phyloP scores from a whole-genome alignment of 2,888 invertebrate genomes.

The Lumbricus terrestris region DNA sequence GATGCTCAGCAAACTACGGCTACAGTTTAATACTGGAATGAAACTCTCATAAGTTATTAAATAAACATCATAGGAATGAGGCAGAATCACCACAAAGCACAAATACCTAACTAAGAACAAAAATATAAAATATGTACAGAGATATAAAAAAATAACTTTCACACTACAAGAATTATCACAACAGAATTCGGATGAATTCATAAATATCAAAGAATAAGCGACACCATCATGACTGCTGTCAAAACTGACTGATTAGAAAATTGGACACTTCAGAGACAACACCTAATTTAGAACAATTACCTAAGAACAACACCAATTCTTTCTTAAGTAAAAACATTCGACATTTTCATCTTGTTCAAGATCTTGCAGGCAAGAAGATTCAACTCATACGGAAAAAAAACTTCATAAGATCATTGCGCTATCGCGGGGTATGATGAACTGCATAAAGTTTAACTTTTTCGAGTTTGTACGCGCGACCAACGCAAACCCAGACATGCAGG shows the following conservation, averaged over 20 bases:
- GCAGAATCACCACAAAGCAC: neutral
- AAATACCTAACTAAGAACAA: neutral
- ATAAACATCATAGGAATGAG: constrained; percentile 3
- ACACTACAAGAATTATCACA: neutral
- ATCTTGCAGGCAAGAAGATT: neutral
- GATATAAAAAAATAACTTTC: neutral
- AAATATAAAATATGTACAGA: neutral
- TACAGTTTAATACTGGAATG: neutral
- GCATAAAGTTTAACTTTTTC: constrained; percentile 32
- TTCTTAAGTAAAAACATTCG: neutral
- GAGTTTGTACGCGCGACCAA: constrained; percentile 30
- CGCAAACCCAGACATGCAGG: constrained; percentile 20
- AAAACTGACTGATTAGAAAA: neutral
- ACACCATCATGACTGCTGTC: neutral
- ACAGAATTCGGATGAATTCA: neutral
- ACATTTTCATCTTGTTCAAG: neutral
- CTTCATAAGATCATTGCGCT: neutral
- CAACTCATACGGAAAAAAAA: neutral
- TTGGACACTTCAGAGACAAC: neutral
- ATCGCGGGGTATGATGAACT: neutral
- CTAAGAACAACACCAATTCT: constrained; percentile 3
- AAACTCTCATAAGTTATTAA: neutral
- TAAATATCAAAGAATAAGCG: neutral
- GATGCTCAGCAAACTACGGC: neutral
- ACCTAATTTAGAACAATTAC: neutral